A percentile compares a stretch with the other conserved stretches of the same genome.
phyloP scores from a whole-genome alignment of 2,888 invertebrate genomes.

The Amphipoea lucens region DNA sequence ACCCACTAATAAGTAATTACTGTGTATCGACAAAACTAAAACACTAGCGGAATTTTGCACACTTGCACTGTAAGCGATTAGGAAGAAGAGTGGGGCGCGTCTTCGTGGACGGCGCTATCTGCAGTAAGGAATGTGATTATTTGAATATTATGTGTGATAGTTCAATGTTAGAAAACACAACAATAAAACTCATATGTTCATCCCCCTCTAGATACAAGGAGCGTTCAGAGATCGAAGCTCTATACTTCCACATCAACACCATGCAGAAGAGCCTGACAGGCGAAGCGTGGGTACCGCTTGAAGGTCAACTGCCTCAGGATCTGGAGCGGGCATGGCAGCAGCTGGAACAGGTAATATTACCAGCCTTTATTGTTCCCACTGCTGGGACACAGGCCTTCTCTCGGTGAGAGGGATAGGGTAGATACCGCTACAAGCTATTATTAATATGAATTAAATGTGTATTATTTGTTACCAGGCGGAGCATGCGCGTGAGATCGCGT shows the following conservation, averaged over 20 bases:
- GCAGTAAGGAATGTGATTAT: no score
- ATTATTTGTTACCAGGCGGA: slow-evolving; percentile 91
- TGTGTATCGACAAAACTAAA: no score
- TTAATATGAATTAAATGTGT: not conserved
- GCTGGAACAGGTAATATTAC: slow-evolving; percentile 91
- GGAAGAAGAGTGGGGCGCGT: no score
- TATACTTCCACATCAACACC: slow-evolving; percentile 99
- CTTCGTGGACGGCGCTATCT: no score
- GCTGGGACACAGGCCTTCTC: no score
- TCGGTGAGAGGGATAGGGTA: no score
- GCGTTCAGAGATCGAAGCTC: slow-evolving; percentile 98
- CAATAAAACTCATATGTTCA: not conserved
- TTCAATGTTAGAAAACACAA: not conserved
- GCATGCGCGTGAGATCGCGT: slow-evolving; percentile 97
- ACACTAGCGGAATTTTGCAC: no score
- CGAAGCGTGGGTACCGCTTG: slow-evolving; percentile 95
- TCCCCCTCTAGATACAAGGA: slow-evolving; percentile 94
- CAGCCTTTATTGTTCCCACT: not conserved
- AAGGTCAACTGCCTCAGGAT: slow-evolving; percentile 98
- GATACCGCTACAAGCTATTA: no score
- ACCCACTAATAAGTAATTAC: no score
- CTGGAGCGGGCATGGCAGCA: slow-evolving; percentile 98
- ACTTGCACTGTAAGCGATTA: no score
- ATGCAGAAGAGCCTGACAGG: slow-evolving; percentile 98
- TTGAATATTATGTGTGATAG: not conserved